Evolutionary conservation across 2,113 vertebrate genomes (phyloP), one percentile per base, ranked within the genome.

Genomic region (Salminus brasiliensis): DNA sequence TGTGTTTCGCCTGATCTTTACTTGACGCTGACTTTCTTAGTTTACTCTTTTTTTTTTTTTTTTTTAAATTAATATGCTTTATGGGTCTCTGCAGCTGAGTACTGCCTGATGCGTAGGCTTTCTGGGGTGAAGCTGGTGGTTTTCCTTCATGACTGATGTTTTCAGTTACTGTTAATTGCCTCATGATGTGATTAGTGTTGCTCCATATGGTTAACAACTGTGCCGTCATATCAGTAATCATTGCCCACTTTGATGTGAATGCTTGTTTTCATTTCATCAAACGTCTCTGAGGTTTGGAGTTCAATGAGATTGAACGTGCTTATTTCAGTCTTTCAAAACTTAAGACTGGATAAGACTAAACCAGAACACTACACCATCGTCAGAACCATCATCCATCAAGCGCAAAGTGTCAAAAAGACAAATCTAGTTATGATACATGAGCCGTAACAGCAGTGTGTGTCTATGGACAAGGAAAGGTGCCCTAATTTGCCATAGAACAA

Each of bases 201-300:
- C 47, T 36, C 36, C 23, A 15, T 62, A 25, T 62, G 36, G 45
- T 23, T 45, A 52, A 55, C 52, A 55, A n/a, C 52, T 55, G 45
- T 70, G 25, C 30, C 32, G 25, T 60, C 74, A 72, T 67, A 60
- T 59, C 32, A 21, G 41, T 21, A 52, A 4, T 43, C 39, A 74
- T 69, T 62, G 9, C 13, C 32, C 45, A 62, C 25, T 21, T 41
- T 62, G 4, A 62, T 72, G 4, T n/a, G n/a, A n/a, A n/a, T n/a
- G n/a, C n/a, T n/a, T n/a, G n/a, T n/a, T 2, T 34, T 25, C 36
- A 43, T 32, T 18, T 36, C 16, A 67, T 52, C 12, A 63, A 45
- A 15, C 8, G 12, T 1, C 45, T 47, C 5, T 53, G 34, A n/a
- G 25, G 9, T 29, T 59, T 74, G 53, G n/a, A 41, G 53, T 55